Evolutionary conservation across 2,113 vertebrate species (phyloP).

Genomic region (Burhinus bistriatus): DNA sequence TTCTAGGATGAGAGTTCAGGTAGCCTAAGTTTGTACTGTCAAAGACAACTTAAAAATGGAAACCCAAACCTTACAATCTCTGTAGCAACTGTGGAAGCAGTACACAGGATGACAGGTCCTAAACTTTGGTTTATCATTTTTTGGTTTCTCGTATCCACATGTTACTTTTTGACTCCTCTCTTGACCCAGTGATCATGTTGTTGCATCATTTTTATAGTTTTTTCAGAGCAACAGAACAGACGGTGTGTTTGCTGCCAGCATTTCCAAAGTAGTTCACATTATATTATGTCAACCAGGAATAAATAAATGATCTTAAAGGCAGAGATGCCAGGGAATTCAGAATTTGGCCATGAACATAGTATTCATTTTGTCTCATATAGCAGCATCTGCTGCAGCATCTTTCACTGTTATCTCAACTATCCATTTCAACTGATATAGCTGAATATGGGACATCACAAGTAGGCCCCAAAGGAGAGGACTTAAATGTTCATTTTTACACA

Average conservation of each 20-base stretch:
- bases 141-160: not conserved
- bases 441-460: not conserved
- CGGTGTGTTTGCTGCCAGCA: not conserved
- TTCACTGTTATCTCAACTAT: not conserved
- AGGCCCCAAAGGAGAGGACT: not conserved
- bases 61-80: not conserved
- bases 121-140: not conserved
- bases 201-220: not conserved
- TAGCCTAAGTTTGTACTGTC: not conserved
- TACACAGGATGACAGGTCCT: not conserved
- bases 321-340: not conserved
- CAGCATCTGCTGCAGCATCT: not conserved
- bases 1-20: not conserved
- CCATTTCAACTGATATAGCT: not conserved
- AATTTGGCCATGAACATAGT: not conserved
- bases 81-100: not conserved
- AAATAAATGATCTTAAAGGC: not conserved
- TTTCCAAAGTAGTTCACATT: not conserved
- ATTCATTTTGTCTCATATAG: not conserved
- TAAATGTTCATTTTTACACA: not conserved
- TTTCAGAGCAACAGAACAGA: not conserved
- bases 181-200: not conserved
- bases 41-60: not conserved
- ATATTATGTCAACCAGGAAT: not conserved
- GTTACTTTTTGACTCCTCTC: not conserved